Base-by-base conservation (phyloP, 1,140 invertebrate genomes). In the Drosophila varians region DNA sequence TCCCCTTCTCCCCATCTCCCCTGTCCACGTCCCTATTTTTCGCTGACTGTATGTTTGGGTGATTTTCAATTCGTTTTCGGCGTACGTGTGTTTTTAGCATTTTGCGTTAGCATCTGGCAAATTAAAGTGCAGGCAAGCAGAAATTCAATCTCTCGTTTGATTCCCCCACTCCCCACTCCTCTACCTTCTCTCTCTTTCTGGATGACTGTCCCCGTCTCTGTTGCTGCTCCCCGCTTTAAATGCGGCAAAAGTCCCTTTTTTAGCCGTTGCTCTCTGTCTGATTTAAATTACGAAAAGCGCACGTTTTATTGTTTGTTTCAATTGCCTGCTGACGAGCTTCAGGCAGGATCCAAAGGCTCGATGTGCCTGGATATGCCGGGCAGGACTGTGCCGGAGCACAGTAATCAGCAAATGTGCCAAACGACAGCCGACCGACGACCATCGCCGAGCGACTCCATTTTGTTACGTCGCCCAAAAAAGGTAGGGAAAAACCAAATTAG, bases 301-400 rank as follows among this genome's bases (percentile, higher is more conserved):
- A 86, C 80, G 80, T 86, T 87, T 86, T 86, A 86, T 86, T 86
- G 82, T 86, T 86, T 86, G 80, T 82, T 86, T 86, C 80, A 86
- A 86, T 86, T 86, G 80, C 73, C 82, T 74, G 68, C 73, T 77
- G 80, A 87, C 82, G 74, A 76, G 77, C 77, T 48, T 54, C 28
- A 38, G 56, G 25, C 56, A 34, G 40, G 18, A 62, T 60, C 26
- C 62, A 23, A 9, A 42, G 45, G 36, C 34, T 23, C 23, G 38
- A 31, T 43, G 36, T 23, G 25, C 19, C 53, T 57, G 53, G 54
- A 62, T 47, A 42, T 19, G 55, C 58, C 43, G 46, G 12, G 55
- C 58, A 75, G 77, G 72, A 75, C 56, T 21, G 21, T 21, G 21
- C 21, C 2, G 21, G 73, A 70, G 74, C 78, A n/a, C n/a, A n/a